Evolutionary conservation across 2,797 vertebrate genomes (phyloP).

Genomic region (Sternotherus odoratus): DNA sequence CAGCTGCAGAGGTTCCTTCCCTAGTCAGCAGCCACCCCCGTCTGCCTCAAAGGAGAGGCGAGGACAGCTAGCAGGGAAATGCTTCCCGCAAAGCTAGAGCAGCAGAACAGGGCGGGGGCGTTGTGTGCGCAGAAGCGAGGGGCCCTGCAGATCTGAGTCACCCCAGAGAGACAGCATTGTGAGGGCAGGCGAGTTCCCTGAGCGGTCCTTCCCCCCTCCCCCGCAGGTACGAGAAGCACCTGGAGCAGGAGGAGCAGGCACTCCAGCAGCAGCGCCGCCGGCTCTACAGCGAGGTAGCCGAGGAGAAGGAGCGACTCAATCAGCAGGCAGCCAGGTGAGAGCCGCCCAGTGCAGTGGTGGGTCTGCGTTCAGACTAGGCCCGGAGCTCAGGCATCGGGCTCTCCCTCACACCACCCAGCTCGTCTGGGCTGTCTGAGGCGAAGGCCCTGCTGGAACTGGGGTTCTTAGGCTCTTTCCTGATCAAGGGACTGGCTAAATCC

Average conservation of each 20-base stretch:
- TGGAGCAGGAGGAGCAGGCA: slow-evolving; percentile 90
- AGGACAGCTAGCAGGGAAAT: fast-evolving
- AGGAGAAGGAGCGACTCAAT: slow-evolving; percentile 91
- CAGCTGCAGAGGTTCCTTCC: fast-evolving
- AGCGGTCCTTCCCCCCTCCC: neutral
- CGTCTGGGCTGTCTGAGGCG: too few species aligned
- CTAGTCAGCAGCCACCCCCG: neutral
- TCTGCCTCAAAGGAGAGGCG: fast-evolving
- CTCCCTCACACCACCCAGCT: neutral
- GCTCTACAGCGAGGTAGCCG: slow-evolving; percentile 90
- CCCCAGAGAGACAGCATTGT: neutral
- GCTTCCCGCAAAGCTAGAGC: fast-evolving
- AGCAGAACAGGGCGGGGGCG: fast-evolving
- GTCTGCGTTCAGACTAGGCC: neutral
- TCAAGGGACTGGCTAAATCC: neutral
- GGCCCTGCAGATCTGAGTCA: neutral
- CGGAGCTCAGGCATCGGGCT: neutral
- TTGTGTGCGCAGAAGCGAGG: neutral
- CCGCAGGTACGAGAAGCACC: slow-evolving; percentile 90
- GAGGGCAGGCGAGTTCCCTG: neutral
- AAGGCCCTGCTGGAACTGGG: neutral
- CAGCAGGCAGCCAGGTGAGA: slow-evolving; percentile 90
- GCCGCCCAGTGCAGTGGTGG: neutral
- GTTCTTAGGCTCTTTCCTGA: neutral
- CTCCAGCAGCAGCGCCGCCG: slow-evolving; percentile 92